These are phyloP conservation scores for Napeogenes sylphis DNA, from an alignment of 2,888 invertebrate species.

Conservation along the genomic window DNA sequence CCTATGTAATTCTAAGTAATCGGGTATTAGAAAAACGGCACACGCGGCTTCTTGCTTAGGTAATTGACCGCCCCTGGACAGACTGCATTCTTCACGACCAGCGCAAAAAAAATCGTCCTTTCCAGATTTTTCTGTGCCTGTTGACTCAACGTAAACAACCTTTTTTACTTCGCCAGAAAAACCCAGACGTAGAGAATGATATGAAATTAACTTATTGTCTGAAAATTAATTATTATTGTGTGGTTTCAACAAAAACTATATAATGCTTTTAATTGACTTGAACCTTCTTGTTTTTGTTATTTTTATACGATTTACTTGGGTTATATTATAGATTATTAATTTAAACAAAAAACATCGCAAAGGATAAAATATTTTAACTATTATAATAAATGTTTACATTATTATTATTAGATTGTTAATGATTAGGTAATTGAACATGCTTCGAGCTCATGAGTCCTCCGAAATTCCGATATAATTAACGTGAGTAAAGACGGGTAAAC, in stretches of 20 bases:
- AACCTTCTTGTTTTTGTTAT: not conserved
- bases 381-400: too few relatives aligned
- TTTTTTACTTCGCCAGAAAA: slow-evolving; percentile 15
- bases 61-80: slow-evolving; percentile 23
- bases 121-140: slow-evolving; percentile 19
- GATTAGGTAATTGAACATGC: too few relatives aligned
- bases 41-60: slow-evolving; percentile 24
- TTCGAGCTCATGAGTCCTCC: too few relatives aligned
- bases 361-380: too few relatives aligned
- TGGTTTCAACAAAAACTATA: slow-evolving; percentile 4
- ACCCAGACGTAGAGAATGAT: slow-evolving; percentile 14
- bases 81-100: slow-evolving; percentile 15
- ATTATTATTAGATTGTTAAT: too few relatives aligned
- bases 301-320: not conserved
- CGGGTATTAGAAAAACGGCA: slow-evolving; percentile 18
- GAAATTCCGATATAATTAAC: too few relatives aligned
- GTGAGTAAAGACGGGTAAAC: too few relatives aligned
- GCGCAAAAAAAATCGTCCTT: slow-evolving; percentile 7
- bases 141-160: slow-evolving; percentile 18
- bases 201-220: slow-evolving; percentile 2
- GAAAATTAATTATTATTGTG: slow-evolving; percentile 1
- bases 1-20: slow-evolving; percentile 19
- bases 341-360: too few relatives aligned
- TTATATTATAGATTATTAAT: not conserved
- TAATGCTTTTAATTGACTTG: slow-evolving; percentile 1